phyloP scores from a whole-genome alignment of 2,797 vertebrate species.

The Pseudocheirus occidentalis region DNA sequence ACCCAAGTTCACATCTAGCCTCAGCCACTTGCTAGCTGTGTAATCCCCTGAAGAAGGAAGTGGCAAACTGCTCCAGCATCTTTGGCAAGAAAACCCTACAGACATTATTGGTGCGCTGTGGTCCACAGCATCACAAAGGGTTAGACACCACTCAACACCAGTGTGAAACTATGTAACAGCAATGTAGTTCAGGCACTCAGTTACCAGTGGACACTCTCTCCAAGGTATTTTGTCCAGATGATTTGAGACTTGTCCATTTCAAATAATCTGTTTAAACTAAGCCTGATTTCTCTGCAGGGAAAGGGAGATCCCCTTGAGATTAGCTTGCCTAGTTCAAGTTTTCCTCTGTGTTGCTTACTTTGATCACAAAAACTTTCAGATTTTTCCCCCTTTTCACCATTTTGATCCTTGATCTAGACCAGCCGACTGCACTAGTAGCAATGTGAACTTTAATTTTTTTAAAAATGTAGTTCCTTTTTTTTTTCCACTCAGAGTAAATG shows the following conservation, averaged over 20 bases:
- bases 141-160: background rate
- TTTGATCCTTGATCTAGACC: background rate
- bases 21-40: background rate
- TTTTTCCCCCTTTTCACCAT: background rate
- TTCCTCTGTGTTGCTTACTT: background rate
- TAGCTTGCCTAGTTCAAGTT: background rate
- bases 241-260: background rate
- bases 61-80: background rate
- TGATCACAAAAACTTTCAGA: rapidly evolving
- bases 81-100: background rate
- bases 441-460: too few relatives aligned
- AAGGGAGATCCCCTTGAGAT: background rate
- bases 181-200: background rate
- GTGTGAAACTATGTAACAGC: background rate
- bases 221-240: background rate
- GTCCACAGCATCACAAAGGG: background rate
- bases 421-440: background rate
- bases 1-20: background rate
- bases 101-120: background rate
- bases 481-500: background rate
- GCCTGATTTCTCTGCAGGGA: background rate
- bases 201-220: background rate
- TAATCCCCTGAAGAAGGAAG: background rate
- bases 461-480: background rate
- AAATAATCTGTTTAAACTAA: background rate